Evolutionary conservation across 2,888 invertebrate species (phyloP), one percentile per base, ranked within the genome.

Genomic region (Magallana nippona): DNA sequence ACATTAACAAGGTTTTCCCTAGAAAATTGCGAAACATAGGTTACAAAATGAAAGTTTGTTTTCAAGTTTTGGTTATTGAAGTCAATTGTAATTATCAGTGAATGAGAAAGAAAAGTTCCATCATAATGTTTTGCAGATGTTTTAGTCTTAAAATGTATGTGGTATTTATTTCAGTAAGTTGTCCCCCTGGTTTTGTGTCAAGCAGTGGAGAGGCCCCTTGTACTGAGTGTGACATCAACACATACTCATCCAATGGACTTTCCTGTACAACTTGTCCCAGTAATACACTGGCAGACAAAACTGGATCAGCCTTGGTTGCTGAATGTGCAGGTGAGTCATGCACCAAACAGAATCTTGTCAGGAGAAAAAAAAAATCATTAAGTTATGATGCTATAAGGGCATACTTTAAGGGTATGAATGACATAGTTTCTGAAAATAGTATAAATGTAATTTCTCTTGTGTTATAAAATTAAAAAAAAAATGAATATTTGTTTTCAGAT

Each of bases 131-230:
- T 15, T n/a, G 60, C 8, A 60, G n/a, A 60, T 60, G 8, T 60
- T 0, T 17, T 60, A n/a, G 8, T 17, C 17, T 8, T 17, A n/a
- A n/a, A 1, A 27, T 27, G 27, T 27, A 27, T 60, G 17, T n/a
- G n/a, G 11, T 22, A 78, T 83, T 55, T 78, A 5, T 84, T 85
- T 17, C 83, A 90, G 90, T 89, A 86, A 88, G 88, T 3, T 90
- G 90, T 71, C 89, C 89, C 0, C 86, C 86, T 11, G 89, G 88
- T 82, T 81, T 85, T 58, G 77, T 82, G 81, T 79, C 84, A 86
- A 0, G 80, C 0, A 83, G 84, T 57, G 91, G 91, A 0, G 77
- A 86, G 56, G 88, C 91, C 0, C 90, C 91, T 0, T 92, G 92
- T 81, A 83, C 82, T 3, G 86, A 88, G 57, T 92, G 92, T 83